Conservation (phyloP, 2,888 invertebrate species). For the Protonemura montana region DNA sequence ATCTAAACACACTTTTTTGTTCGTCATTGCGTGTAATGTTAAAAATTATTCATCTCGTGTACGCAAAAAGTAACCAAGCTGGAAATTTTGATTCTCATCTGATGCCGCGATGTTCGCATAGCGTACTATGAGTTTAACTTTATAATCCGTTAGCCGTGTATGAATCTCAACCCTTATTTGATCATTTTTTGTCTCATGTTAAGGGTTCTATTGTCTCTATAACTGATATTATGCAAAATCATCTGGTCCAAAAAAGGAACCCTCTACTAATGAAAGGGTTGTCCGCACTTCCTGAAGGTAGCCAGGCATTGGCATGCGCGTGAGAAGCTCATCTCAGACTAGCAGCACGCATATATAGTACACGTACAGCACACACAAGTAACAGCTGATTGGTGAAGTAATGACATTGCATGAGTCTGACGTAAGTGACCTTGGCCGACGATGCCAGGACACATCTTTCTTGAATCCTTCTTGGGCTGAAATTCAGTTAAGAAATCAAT, state of each 20-base stretch:
- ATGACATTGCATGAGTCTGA: no score
- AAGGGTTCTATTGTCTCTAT: constrained; percentile 39
- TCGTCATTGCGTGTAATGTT: background rate
- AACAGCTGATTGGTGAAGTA: no score
- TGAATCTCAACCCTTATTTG: constrained; percentile 41
- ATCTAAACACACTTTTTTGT: background rate
- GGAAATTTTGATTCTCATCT: background rate
- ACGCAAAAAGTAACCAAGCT: background rate
- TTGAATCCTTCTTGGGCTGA: no score
- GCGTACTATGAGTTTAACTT: constrained; percentile 30
- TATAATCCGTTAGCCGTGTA: constrained; percentile 35
- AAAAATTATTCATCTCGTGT: background rate
- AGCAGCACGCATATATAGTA: no score
- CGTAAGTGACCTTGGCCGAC: no score
- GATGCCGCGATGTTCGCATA: background rate
- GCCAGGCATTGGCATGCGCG: background rate
- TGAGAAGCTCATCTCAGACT: constrained; percentile 29
- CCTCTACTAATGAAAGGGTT: constrained; percentile 21
- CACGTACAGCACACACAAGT: no score
- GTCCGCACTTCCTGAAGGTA: background rate
- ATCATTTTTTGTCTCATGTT: constrained; percentile 37
- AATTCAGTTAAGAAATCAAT: no score
- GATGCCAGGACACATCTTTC: no score
- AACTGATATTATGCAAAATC: constrained; percentile 42
- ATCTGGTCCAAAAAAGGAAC: constrained; percentile 35